These are phyloP conservation scores for Ranitomeya variabilis DNA, from an alignment of 2,113 vertebrate species.

Conservation along the genomic window DNA sequence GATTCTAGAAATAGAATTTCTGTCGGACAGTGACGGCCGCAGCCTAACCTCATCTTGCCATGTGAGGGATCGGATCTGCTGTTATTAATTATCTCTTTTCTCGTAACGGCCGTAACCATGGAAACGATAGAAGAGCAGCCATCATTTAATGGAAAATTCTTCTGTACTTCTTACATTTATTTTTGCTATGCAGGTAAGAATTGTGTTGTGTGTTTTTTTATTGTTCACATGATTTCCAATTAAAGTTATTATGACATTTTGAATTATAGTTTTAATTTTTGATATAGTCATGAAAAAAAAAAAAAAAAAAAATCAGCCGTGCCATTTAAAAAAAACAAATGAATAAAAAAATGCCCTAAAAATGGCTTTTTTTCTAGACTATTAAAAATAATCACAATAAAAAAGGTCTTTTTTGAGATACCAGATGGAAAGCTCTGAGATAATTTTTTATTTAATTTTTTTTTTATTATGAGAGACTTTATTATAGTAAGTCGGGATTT, in stretches of 20 bases:
- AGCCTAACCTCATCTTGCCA: neutral
- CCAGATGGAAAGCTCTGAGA: too few relatives aligned
- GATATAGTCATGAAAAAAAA: too few relatives aligned
- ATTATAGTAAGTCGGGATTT: too few relatives aligned
- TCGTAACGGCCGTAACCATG: neutral
- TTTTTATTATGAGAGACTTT: too few relatives aligned
- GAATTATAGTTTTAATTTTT: too few relatives aligned
- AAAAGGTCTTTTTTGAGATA: too few relatives aligned
- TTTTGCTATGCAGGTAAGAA: neutral
- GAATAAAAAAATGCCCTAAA: too few relatives aligned
- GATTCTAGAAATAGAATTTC: neutral
- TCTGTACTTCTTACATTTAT: neutral
- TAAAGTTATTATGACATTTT: neutral
- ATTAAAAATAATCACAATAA: too few relatives aligned
- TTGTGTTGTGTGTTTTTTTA: neutral
- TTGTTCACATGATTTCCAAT: neutral
- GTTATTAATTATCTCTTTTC: conserved; percentile 2
- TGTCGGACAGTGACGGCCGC: neutral
- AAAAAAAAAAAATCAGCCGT: too few relatives aligned
- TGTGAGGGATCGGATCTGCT: neutral
- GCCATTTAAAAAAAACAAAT: too few relatives aligned
- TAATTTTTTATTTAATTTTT: too few relatives aligned
- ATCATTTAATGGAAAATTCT: neutral
- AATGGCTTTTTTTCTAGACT: too few relatives aligned
- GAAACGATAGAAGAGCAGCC: neutral